phyloP scores from a whole-genome alignment of 2,113 vertebrate species.

The Pluvianellus socialis region DNA sequence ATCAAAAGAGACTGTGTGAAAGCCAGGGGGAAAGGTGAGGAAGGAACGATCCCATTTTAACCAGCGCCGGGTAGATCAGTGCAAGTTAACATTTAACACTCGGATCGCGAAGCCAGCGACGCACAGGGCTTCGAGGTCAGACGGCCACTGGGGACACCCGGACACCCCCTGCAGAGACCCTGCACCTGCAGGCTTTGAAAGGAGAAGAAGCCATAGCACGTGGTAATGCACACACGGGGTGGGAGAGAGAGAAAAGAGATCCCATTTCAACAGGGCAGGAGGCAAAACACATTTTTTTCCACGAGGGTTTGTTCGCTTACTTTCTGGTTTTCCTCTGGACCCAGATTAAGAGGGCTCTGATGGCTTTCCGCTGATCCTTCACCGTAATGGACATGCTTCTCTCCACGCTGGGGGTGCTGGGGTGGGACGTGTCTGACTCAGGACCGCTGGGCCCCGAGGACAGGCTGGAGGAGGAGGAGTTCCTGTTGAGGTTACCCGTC shows the following conservation, averaged over 20 bases:
- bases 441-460: slow-evolving; percentile 89
- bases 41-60: neutral
- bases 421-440: slow-evolving; percentile 86
- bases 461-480: slow-evolving; percentile 88
- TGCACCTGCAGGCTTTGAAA: neutral
- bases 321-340: slow-evolving; percentile 92
- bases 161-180: neutral
- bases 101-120: neutral
- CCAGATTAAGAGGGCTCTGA: slow-evolving; percentile 91
- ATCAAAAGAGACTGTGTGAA: neutral
- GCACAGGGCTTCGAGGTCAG: neutral
- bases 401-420: slow-evolving; percentile 81
- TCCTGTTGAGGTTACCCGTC: slow-evolving; percentile 92
- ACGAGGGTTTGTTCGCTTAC: slow-evolving; percentile 70
- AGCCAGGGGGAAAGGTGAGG: neutral
- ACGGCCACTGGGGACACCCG: neutral
- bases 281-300: neutral
- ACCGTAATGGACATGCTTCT: slow-evolving; percentile 68
- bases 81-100: slow-evolving; percentile 44
- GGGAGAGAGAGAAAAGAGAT: neutral
- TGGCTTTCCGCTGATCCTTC: slow-evolving; percentile 88
- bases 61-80: neutral
- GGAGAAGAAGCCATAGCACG: neutral
- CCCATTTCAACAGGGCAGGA: neutral
- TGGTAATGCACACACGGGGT: neutral